A percentile compares a stretch with the other conserved stretches of the same genome.
Evolutionary conservation across 2,113 vertebrate genomes (phyloP).

Genomic region (Rallus limicola): DNA sequence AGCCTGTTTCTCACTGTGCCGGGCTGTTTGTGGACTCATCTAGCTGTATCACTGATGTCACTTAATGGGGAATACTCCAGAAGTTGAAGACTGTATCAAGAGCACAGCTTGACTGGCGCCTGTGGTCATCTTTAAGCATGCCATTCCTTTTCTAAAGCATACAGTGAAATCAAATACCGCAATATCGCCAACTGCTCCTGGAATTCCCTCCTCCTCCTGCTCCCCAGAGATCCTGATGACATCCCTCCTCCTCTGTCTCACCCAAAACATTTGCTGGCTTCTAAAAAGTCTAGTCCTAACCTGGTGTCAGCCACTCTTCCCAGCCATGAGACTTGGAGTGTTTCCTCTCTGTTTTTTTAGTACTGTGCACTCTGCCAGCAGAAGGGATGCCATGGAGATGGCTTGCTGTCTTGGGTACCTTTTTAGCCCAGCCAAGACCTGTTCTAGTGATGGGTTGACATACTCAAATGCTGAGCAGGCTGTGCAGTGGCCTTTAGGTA

Average conservation of each 20-base stretch:
- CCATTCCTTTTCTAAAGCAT: conserved; percentile 28
- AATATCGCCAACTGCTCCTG: neutral
- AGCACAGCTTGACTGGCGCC: neutral
- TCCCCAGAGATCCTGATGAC: neutral
- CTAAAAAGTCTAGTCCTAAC: neutral
- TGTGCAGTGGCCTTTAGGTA: neutral
- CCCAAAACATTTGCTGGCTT: neutral
- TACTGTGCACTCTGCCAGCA: neutral
- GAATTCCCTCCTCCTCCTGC: neutral
- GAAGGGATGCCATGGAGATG: neutral
- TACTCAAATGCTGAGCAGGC: neutral
- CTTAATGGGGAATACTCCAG: neutral
- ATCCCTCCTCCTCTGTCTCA: neutral
- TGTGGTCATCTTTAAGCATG: neutral
- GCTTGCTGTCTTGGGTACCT: neutral
- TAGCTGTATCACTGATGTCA: neutral
- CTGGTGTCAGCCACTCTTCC: neutral
- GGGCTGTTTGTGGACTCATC: neutral
- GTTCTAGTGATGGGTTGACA: neutral
- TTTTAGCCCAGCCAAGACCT: neutral
- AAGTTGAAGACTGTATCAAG: neutral
- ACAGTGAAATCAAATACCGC: neutral
- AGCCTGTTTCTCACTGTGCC: neutral
- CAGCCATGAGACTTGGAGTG: neutral
- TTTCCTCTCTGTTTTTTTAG: neutral